These are phyloP conservation scores for Coilia nasus DNA, from an alignment of 2,797 vertebrate species.

Conservation along the genomic window DNA sequence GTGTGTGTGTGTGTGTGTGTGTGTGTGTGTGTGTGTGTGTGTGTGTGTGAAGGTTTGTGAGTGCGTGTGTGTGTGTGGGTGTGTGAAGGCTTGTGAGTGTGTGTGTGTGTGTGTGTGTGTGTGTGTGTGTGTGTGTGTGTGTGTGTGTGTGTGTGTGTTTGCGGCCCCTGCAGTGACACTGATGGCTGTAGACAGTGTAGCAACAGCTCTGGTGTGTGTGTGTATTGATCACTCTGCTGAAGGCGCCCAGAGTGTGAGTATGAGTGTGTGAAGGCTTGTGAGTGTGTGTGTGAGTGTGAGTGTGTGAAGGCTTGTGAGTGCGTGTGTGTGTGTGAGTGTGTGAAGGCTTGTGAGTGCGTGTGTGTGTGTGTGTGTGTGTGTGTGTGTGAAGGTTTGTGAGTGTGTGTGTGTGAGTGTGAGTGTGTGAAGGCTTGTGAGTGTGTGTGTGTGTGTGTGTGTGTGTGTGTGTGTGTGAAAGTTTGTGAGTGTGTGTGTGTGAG, in stretches of 20 bases:
- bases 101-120: neutral
- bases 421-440: too few relatives aligned
- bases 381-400: neutral
- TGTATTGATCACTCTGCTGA: neutral
- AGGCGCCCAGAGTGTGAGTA: too few relatives aligned
- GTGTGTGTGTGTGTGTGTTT: neutral
- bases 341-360: neutral
- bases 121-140: neutral
- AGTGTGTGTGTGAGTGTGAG: neutral
- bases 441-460: too few relatives aligned
- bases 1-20: neutral
- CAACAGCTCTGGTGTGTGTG: neutral
- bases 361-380: neutral
- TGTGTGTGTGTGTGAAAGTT: too few relatives aligned
- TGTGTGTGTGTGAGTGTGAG: too few relatives aligned
- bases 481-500: too few relatives aligned
- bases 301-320: neutral
- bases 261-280: too few relatives aligned
- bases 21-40: neutral
- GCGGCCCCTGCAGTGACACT: slow-evolving; percentile 1
- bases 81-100: neutral
- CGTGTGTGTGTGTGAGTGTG: neutral
- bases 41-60: neutral
- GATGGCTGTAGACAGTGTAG: neutral
- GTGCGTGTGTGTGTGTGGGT: neutral